Percentiles rank a stretch among this genome's conserved stretches.
phyloP scores from a whole-genome alignment of 2,113 vertebrate genomes.

The Helogale parvula region DNA sequence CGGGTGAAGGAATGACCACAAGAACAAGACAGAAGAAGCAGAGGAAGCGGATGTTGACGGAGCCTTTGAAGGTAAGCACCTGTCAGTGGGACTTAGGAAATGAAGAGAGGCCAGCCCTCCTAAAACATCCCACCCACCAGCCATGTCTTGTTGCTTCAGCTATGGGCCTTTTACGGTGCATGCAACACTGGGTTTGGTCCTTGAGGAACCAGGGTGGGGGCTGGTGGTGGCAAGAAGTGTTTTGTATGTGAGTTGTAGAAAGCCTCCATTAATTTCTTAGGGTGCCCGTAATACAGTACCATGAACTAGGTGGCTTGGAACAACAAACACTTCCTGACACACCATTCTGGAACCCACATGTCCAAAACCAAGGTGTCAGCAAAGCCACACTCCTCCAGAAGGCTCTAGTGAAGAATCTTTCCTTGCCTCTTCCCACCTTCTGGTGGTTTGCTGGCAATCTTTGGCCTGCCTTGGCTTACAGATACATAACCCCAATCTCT shows the following conservation, averaged over 20 bases:
- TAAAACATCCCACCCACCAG: background rate
- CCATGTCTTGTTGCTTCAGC: background rate
- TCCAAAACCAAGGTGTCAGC: background rate
- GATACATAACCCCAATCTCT: background rate
- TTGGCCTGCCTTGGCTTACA: background rate
- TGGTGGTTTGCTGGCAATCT: background rate
- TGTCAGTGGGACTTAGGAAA: background rate
- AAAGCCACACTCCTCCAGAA: background rate
- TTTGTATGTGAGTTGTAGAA: background rate
- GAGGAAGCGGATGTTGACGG: background rate
- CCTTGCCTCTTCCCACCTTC: background rate
- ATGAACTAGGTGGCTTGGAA: background rate
- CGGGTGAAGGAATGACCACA: rapidly evolving
- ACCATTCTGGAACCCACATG: background rate
- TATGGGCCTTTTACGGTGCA: background rate
- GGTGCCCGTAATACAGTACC: background rate
- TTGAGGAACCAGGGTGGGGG: background rate
- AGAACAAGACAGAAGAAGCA: background rate
- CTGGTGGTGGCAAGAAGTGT: background rate
- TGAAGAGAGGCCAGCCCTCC: background rate
- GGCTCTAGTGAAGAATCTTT: background rate
- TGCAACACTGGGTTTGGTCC: background rate
- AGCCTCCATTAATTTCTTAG: background rate
- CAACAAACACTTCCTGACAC: background rate
- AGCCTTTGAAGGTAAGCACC: background rate